Base-by-base conservation (phyloP, 92 coral and sea anemone genomes). In the Siderastrea siderea region DNA sequence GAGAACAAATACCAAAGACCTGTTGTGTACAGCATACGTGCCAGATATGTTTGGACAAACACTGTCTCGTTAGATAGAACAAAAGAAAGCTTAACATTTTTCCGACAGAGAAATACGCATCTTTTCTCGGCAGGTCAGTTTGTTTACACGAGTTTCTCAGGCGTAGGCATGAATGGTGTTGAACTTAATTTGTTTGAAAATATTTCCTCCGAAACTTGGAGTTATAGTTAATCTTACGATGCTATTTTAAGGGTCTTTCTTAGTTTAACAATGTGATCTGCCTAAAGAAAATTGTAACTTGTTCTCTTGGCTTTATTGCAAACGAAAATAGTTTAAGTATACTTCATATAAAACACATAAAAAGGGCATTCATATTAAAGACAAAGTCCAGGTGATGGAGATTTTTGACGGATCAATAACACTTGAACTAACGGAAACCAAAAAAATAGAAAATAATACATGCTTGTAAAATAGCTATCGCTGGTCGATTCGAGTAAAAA, bases 401-500 rank as follows among this genome's bases (percentile, higher is more conserved):
- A 79, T 79, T 62, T 75, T 79, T 65, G 58, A 62, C 17, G 60
- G 71, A 59, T 59, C 16, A 46, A 12, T 75, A 14, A 54, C 12
- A 55, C 8, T 8, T 3, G 14, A 55, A 54, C 11, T 5, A 19
- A 17, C 19, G 52, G 2, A 48, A 26, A 74, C 45, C 68, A 60
- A n/a, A 81, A 54, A 15, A 3, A 50, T 7, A 73, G 53, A 48
- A 1, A 1, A 55, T 2, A 52, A 7, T 72, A 47, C 14, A 26
- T 62, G 70, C 73, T 49, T 84, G 87, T 74, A 84, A 61, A 60
- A 60, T 72, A 73, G 81, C 71, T 49, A 52, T 63, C 62, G 73
- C 79, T 60, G 78, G 80, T 84, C 71, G 81, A 73, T 83, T 83
- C 50, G 7, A 57, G 38, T 14, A 66, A 19, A 9, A 68, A 72